Conservation (phyloP, 2,113 vertebrate genomes). For the Halcyon senegalensis region DNA sequence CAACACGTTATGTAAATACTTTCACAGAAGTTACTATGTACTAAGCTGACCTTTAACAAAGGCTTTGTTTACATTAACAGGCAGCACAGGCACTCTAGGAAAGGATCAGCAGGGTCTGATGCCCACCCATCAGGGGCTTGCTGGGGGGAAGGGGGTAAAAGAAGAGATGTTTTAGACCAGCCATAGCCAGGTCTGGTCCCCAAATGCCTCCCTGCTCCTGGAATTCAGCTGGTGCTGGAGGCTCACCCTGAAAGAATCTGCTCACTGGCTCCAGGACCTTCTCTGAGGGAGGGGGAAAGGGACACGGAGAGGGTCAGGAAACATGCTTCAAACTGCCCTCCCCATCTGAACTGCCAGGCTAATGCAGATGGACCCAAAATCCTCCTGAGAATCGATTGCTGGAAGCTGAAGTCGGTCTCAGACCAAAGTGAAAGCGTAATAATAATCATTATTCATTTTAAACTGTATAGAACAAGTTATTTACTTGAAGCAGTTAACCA, state of each 20-base stretch:
- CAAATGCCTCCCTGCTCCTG: accelerated
- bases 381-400: accelerated
- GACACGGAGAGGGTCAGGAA: neutral
- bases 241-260: neutral
- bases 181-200: too few species aligned
- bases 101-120: neutral
- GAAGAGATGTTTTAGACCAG: neutral
- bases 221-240: neutral
- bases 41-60: neutral
- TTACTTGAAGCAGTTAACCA: neutral
- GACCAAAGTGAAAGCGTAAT: neutral
- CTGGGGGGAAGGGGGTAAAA: accelerated
- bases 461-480: neutral
- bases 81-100: neutral
- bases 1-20: accelerated
- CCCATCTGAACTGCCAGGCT: accelerated
- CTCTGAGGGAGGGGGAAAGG: accelerated
- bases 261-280: accelerated
- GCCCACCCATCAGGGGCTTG: too few species aligned
- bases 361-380: neutral
- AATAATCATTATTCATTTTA: neutral
- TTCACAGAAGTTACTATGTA: neutral
- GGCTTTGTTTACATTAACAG: neutral
- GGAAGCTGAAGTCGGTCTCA: too few species aligned
- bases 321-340: accelerated